Base-by-base conservation (phyloP, 2,113 vertebrate genomes). In the Gallinago undulata region DNA sequence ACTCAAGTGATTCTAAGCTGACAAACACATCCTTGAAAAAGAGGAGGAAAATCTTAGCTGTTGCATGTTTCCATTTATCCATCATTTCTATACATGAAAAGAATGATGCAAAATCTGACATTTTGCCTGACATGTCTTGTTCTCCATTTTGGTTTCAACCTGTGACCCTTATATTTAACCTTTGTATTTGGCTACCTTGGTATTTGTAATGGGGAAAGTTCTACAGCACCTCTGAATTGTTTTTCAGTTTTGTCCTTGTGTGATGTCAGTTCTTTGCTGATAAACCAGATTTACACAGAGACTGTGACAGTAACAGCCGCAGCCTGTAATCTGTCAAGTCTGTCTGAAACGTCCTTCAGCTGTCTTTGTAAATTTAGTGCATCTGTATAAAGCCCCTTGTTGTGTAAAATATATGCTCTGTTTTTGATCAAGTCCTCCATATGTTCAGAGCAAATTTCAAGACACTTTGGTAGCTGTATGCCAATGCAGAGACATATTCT, bases 261-360 rank as follows among this genome's bases (percentile, higher is more conserved):
- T 70, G 33, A 35, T 94, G 94, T 84, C 95, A 93, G 77, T 84
- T 94, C 90, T 93, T 89, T 84, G 73, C 72, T 95, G 87, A 89
- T 94, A 93, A 95, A 87, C 50, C 81, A 93, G 93, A 96, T 95
- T 96, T 96, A 89, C 74, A 51, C 67, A 63, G 92, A 87, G 77
- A 91, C 73, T 89, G 90, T 90, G 93, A 96, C 94, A 95, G 94
- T 96, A 93, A 84, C 74, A 93, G 63, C 81, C 94, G 70, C 74
- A 94, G 78, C 59, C 74, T 91, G 74, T 93, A 95, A 96, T 96
- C 92, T 87, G 93, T 97, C 95, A 93, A 87, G 76, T 79, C 89
- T 91, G 84, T 93, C 92, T 87, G 74, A 95, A 85, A 87, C 0
- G 47, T 94, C 95, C 92, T 96, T 93, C 91, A 94, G 67, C 80